These are phyloP conservation scores for Anthopleura xanthogrammica DNA, from an alignment of 92 coral and sea anemone genomes.

Conservation along the genomic window DNA sequence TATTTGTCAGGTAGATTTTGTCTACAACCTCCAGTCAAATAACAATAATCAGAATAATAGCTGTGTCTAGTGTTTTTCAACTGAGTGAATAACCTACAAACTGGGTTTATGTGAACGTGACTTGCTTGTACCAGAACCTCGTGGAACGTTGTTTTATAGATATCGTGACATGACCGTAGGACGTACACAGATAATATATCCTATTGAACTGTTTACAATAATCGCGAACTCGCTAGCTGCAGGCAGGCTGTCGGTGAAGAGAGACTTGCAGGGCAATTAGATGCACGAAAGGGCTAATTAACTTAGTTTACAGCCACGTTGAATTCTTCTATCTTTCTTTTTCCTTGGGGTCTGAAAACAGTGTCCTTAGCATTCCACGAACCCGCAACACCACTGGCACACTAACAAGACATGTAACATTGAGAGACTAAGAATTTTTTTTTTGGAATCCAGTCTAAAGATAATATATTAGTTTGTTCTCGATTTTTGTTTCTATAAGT, in stretches of 20 bases:
- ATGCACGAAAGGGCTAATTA: background rate
- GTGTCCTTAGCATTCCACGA: too few relatives aligned
- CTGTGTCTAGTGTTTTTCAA: background rate
- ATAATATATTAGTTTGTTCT: too few relatives aligned
- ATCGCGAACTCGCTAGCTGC: background rate
- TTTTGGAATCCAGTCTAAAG: too few relatives aligned
- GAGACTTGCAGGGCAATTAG: background rate
- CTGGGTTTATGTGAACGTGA: background rate
- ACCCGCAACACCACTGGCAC: too few relatives aligned
- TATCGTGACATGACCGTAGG: conserved; percentile 1
- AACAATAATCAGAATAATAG: too few relatives aligned
- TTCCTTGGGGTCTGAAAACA: too few relatives aligned
- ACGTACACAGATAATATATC: background rate
- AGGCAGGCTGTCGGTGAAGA: background rate
- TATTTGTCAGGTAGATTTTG: background rate
- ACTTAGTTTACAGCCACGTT: too few relatives aligned
- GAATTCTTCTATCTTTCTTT: too few relatives aligned
- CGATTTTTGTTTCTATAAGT: too few relatives aligned
- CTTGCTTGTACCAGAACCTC: background rate
- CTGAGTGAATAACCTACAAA: too few relatives aligned
- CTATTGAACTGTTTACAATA: background rate
- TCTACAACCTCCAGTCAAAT: too few relatives aligned
- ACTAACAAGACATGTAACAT: background rate
- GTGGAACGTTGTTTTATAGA: conserved; percentile 1
- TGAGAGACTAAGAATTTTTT: background rate